Evolutionary conservation across 2,113 vertebrate species (phyloP).

Genomic region (Hypanus sabinus): DNA sequence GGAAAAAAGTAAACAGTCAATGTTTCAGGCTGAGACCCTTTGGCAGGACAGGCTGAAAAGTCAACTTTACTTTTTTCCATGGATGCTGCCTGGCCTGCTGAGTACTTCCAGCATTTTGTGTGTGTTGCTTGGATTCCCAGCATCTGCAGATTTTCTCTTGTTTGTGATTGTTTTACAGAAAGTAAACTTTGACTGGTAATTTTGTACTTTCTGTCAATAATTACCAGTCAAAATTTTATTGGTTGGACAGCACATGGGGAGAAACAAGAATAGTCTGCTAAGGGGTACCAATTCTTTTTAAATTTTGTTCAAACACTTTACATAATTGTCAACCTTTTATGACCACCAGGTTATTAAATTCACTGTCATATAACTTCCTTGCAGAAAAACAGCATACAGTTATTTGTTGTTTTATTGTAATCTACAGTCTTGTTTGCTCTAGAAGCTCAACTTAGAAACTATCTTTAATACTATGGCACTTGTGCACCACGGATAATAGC

Average conservation of each 20-base stretch:
- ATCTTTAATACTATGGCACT: background rate
- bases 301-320: background rate
- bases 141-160: too few relatives aligned
- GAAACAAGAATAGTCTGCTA: background rate
- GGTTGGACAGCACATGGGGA: background rate
- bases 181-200: too few relatives aligned
- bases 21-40: too few relatives aligned
- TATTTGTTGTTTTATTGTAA: background rate
- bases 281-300: background rate
- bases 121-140: too few relatives aligned
- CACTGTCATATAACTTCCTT: background rate
- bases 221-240: background rate
- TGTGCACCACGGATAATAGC: background rate
- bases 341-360: background rate
- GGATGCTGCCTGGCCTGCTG: too few relatives aligned
- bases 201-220: too few relatives aligned
- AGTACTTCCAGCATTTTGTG: too few relatives aligned
- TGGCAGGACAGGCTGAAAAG: too few relatives aligned
- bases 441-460: background rate
- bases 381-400: background rate
- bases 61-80: too few relatives aligned
- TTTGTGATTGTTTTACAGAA: too few relatives aligned
- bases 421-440: background rate
- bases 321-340: background rate
- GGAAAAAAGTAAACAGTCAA: too few relatives aligned